A percentile compares a stretch with the other conserved stretches of the same genome.
Evolutionary conservation across 2,888 invertebrate species (phyloP).

Genomic region (Cremastinae sp.): DNA sequence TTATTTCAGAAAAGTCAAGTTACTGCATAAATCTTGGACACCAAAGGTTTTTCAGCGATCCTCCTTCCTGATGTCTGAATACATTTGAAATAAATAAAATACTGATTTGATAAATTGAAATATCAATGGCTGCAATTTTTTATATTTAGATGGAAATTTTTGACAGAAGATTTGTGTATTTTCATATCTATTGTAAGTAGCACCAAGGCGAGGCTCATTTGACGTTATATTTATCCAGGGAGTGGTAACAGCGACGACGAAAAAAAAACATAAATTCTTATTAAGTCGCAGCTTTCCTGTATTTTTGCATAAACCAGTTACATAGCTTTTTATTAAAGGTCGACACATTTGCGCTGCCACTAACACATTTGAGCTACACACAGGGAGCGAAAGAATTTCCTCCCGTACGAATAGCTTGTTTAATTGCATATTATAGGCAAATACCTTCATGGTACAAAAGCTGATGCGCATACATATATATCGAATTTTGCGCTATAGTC

Average conservation of each 20-base stretch:
- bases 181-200: conserved; percentile 29
- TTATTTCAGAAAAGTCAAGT: background rate
- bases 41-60: background rate
- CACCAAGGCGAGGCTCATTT: conserved; percentile 47
- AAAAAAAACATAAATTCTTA: conserved; percentile 74
- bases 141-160: conserved; percentile 3
- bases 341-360: conserved; percentile 57
- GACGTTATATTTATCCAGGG: conserved; percentile 55
- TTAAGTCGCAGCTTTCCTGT: conserved; percentile 73
- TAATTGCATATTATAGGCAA: conserved; percentile 78
- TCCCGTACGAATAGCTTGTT: conserved; percentile 65
- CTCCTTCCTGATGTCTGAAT: no score
- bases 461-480: background rate
- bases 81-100: no score
- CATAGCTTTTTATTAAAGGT: conserved; percentile 77
- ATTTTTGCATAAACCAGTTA: conserved; percentile 76
- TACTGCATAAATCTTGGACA: background rate
- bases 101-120: no score
- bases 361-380: conserved; percentile 54
- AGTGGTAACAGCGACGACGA: conserved; percentile 64
- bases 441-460: conserved; percentile 53
- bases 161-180: background rate
- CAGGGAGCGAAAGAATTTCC: conserved; percentile 26
- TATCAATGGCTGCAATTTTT: no score
- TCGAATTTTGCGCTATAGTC: background rate